Evolutionary conservation across 1,140 invertebrate species (phyloP).

Genomic region (Aphidius ervi): DNA sequence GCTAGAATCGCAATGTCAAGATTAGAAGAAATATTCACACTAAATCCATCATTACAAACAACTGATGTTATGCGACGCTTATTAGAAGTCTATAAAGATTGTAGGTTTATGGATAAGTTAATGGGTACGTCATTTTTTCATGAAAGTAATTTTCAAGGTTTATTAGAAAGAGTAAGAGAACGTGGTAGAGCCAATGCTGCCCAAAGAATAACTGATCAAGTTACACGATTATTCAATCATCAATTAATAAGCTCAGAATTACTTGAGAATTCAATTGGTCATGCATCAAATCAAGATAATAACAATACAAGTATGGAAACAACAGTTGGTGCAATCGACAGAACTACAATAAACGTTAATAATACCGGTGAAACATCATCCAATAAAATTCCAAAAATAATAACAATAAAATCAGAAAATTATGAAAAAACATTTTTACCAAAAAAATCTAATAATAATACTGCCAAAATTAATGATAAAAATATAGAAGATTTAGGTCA

Average conservation of each 20-base stretch:
- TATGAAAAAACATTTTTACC: slow-evolving; percentile 10
- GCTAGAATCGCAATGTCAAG: slow-evolving; percentile 69
- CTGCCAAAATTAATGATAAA: slow-evolving; percentile 15
- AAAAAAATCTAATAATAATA: no score
- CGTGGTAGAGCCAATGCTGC: slow-evolving; percentile 52
- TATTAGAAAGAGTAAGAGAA: slow-evolving; percentile 59
- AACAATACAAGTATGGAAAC: slow-evolving; percentile 20
- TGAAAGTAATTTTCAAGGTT: slow-evolving; percentile 68
- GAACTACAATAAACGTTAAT: slow-evolving; percentile 35
- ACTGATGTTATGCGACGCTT: slow-evolving; percentile 75
- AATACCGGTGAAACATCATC: slow-evolving; percentile 29
- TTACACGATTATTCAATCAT: slow-evolving; percentile 53
- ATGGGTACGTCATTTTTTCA: slow-evolving; percentile 84
- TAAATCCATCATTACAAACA: slow-evolving; percentile 67
- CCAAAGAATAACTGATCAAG: slow-evolving; percentile 60
- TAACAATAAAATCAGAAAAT: background rate
- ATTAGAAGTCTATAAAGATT: slow-evolving; percentile 80
- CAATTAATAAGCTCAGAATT: slow-evolving; percentile 37
- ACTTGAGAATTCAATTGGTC: no score
- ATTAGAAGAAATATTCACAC: slow-evolving; percentile 71
- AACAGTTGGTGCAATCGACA: slow-evolving; percentile 22
- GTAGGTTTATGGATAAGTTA: slow-evolving; percentile 76
- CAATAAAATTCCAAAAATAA: background rate
- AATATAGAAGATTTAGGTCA: slow-evolving; percentile 49
- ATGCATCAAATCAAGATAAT: no score